Base-by-base conservation (phyloP, 2,797 vertebrate species). In the Myotis planiceps region DNA sequence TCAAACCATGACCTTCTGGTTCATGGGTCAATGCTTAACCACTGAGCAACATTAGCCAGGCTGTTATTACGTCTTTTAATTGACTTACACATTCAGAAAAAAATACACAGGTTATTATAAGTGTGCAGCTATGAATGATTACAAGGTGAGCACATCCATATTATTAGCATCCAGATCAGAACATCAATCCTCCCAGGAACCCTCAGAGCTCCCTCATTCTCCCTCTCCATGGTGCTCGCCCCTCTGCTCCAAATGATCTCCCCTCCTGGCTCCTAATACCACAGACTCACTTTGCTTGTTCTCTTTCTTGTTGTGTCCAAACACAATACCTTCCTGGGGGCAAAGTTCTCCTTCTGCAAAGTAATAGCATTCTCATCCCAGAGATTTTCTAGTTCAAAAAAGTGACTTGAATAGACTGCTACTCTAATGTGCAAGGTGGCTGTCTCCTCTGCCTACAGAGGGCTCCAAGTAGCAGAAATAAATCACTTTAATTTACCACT, bases 381-480 rank as follows among this genome's bases (percentile, higher is more conserved):
- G 55, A 29, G 65, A 87, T 4, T 42, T 82, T 79, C 27, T 45
- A 37, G 15, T 68, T 65, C 12, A 25, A 69, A 69, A 47, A 81
- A 21, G 12, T 19, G 32, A 58, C 9, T 18, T 74, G 34, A 95
- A 53, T 25, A 87, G 15, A 0, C 42, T 27, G 4, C 16, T 55
- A 12, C 5, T 58, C 18, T 1, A 18, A 32, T 23, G 39, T 19
- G 18, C 5, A 37, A 68, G 29, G 2, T 32, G 81, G 47, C 29
- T 76, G 25, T 75, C 68, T 71, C 27, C 5, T 95, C 37, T 68
- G 27, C 71, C 58, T 79, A 27, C 42, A 49, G 51, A 96, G 29
- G 18, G 25, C 51, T 63, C 39, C 25, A 51, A 25, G 45, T 3
- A 37, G 47, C 49, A 69, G 39, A 82, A 86, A 63, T 25, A 63